phyloP scores from a whole-genome alignment of 2,113 vertebrate species.

The Syngnathus scovelli region DNA sequence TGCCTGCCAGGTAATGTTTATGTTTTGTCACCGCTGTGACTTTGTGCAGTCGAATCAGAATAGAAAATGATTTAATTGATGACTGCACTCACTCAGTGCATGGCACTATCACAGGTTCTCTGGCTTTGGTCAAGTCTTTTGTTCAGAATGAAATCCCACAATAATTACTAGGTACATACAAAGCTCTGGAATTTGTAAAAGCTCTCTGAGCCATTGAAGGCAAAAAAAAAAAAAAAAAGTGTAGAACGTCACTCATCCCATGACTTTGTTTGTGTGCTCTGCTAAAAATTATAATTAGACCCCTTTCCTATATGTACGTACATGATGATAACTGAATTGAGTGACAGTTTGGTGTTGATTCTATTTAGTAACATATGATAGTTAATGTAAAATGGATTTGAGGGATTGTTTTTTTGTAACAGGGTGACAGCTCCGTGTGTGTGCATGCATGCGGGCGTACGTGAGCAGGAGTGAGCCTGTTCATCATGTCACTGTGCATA shows the following conservation, averaged over 20 bases:
- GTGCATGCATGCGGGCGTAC: neutral
- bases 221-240: neutral
- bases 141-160: neutral
- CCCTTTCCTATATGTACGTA: neutral
- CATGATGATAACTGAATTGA: neutral
- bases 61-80: neutral
- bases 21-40: neutral
- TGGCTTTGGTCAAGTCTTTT: neutral
- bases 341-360: neutral
- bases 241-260: neutral
- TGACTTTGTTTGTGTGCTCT: neutral
- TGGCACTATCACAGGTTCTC: neutral
- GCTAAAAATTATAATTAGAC: neutral
- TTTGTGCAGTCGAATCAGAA: neutral
- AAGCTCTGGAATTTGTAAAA: constrained; percentile 2
- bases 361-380: neutral
- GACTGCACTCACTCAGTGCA: neutral
- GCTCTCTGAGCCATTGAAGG: neutral
- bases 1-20: neutral
- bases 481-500: constrained; percentile 41
- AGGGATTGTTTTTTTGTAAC: no score
- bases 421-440: neutral
- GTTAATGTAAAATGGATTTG: no score
- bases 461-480: constrained; percentile 15
- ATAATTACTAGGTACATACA: neutral